Evolutionary conservation across 2,888 invertebrate genomes (phyloP).

Genomic region (Lordiphosa andalusiaca): DNA sequence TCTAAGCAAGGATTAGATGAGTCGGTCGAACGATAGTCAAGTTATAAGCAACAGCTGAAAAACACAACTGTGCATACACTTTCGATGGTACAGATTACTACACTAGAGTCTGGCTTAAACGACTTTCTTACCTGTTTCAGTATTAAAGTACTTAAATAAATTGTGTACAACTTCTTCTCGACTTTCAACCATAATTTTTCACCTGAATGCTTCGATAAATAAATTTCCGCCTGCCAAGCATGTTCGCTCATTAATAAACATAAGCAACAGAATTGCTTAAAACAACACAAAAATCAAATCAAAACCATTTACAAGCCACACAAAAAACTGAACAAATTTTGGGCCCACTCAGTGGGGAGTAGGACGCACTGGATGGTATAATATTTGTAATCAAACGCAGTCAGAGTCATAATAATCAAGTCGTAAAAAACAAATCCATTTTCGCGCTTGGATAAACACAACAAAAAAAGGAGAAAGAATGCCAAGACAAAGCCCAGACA

Average conservation of each 20-base stretch:
- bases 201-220: slow-evolving; percentile 2
- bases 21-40: too few species aligned
- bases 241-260: slow-evolving; percentile 67
- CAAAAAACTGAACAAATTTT: slow-evolving; percentile 16
- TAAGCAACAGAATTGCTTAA: slow-evolving; percentile 46
- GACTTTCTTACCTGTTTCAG: too few species aligned
- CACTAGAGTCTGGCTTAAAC: too few species aligned
- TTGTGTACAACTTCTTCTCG: too few species aligned
- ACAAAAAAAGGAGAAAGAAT: slow-evolving; percentile 28
- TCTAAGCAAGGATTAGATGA: too few species aligned
- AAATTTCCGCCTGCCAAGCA: slow-evolving; percentile 39
- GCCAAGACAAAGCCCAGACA: slow-evolving; percentile 35
- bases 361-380: slow-evolving; percentile 37
- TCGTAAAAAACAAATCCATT: slow-evolving; percentile 78
- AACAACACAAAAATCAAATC: slow-evolving; percentile 47
- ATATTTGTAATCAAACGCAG: slow-evolving; percentile 76
- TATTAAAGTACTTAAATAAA: too few species aligned
- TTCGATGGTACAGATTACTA: too few species aligned
- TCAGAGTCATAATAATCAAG: slow-evolving; percentile 76
- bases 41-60: too few species aligned
- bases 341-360: slow-evolving; percentile 8
- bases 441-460: slow-evolving; percentile 69
- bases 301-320: slow-evolving; percentile 52
- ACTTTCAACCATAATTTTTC: not conserved
- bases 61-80: too few species aligned